Evolutionary conservation across 2,797 vertebrate genomes (phyloP).

Genomic region (Sternarchorhynchus goeldii): DNA sequence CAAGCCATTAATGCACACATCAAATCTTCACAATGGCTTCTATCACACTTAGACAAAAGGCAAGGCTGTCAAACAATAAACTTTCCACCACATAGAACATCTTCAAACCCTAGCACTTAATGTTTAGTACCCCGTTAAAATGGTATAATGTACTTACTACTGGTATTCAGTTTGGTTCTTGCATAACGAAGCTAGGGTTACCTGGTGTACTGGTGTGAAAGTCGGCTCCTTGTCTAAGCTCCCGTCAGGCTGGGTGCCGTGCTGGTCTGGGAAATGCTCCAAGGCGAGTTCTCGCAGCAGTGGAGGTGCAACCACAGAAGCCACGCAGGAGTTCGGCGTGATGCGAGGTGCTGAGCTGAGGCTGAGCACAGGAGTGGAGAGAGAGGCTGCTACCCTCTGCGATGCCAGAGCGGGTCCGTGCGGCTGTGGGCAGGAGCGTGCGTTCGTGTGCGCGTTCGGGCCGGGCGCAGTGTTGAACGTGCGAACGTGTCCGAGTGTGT

Average conservation of each 20-base stretch:
- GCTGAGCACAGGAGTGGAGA: slow-evolving; percentile 64
- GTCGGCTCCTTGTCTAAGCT: slow-evolving; percentile 8
- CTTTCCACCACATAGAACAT: too few species aligned
- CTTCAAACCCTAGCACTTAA: not conserved
- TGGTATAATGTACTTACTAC: too few species aligned
- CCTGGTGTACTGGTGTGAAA: slow-evolving; percentile 55
- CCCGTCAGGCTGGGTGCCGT: not conserved
- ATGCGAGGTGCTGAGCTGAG: slow-evolving; percentile 53
- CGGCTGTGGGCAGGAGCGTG: slow-evolving; percentile 76
- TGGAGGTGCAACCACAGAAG: not conserved
- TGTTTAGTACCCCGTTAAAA: not conserved
- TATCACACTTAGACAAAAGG: not conserved
- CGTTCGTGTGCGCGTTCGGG: slow-evolving; percentile 67
- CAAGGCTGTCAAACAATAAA: too few species aligned
- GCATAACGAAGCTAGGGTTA: slow-evolving; percentile 48
- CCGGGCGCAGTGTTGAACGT: slow-evolving; percentile 70
- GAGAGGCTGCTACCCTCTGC: slow-evolving; percentile 68
- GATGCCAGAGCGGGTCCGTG: slow-evolving; percentile 73
- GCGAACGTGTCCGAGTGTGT: slow-evolving; percentile 79
- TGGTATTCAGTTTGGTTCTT: too few species aligned
- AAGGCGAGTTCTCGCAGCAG: not conserved
- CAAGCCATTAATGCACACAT: not conserved
- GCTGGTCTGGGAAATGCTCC: too few species aligned
- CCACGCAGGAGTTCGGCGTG: slow-evolving; percentile 37
- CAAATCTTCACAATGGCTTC: not conserved